Conservation (phyloP, 1,140 invertebrate species). For the Andricus grossulariae region DNA sequence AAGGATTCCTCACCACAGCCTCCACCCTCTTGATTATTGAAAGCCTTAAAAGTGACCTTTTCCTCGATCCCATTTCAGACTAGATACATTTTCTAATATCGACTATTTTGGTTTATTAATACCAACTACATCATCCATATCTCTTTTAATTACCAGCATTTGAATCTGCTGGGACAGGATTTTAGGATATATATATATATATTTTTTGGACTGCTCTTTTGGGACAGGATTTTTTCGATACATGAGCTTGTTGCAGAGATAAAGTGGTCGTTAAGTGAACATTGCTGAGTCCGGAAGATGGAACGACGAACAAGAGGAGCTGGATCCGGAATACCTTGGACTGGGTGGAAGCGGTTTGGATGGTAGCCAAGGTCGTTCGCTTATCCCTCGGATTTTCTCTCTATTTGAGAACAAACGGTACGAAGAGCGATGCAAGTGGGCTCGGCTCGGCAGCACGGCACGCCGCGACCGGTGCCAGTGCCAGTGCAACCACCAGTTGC, state of each 20-base stretch:
- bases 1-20: constrained; percentile 32
- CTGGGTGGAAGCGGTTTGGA: constrained; percentile 62
- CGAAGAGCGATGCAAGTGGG: constrained; percentile 70
- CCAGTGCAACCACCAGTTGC: constrained; percentile 75
- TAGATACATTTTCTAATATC: too few species aligned
- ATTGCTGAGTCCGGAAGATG: constrained; percentile 6
- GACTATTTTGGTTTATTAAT: too few species aligned
- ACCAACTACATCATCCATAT: too few species aligned
- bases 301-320: background rate
- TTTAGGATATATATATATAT: too few species aligned
- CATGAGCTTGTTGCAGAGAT: background rate
- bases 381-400: constrained; percentile 74
- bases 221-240: background rate
- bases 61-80: too few species aligned
- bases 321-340: constrained; percentile 31
- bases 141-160: too few species aligned
- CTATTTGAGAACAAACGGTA: constrained; percentile 75
- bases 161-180: too few species aligned
- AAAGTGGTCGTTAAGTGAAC: background rate
- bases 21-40: too few species aligned
- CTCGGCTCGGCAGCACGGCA: constrained; percentile 65
- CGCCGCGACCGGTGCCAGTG: constrained; percentile 73
- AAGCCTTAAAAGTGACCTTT: too few species aligned
- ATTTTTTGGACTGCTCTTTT: background rate
- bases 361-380: constrained; percentile 67